Evolutionary conservation across 2,888 invertebrate species (phyloP).

Genomic region (Syrphus vitripennis): DNA sequence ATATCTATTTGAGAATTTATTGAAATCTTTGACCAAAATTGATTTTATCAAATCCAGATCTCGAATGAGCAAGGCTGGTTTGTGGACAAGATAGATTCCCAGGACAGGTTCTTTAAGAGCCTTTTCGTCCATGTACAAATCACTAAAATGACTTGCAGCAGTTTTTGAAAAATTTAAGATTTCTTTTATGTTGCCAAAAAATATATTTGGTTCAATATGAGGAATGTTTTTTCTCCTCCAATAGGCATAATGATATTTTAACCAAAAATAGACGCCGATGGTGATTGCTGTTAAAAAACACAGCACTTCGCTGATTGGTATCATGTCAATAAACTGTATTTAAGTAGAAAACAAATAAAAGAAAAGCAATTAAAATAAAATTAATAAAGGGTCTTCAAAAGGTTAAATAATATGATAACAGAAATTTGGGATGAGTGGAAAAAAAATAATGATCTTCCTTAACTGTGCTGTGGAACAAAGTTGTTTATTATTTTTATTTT

Average conservation of each 20-base stretch:
- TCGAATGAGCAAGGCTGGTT: constrained; percentile 80
- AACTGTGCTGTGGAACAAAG: too few species aligned
- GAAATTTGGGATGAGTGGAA: too few species aligned
- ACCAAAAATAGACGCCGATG: constrained; percentile 74
- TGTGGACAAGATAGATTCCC: constrained; percentile 80
- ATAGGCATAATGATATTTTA: constrained; percentile 78
- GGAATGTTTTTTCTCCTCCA: constrained; percentile 79
- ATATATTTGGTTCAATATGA: constrained; percentile 77
- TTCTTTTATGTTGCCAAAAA: constrained; percentile 81
- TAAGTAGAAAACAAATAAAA: not conserved
- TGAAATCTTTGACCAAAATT: constrained; percentile 81
- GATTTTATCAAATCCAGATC: constrained; percentile 81
- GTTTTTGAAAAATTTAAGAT: constrained; percentile 76
- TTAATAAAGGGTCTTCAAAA: too few species aligned
- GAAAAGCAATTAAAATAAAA: too few species aligned
- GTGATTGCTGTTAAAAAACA: constrained; percentile 72
- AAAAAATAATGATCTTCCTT: too few species aligned
- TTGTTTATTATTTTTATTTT: too few species aligned
- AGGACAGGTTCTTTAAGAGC: constrained; percentile 76
- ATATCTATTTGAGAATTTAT: constrained; percentile 78
- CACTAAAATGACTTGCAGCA: constrained; percentile 77
- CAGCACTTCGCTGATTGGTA: constrained; percentile 74
- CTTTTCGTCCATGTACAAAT: constrained; percentile 77
- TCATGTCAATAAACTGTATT: constrained; percentile 47
- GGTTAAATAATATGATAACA: too few species aligned